phyloP scores from a whole-genome alignment of 2,113 vertebrate species.

The Psephotus haematonotus region DNA sequence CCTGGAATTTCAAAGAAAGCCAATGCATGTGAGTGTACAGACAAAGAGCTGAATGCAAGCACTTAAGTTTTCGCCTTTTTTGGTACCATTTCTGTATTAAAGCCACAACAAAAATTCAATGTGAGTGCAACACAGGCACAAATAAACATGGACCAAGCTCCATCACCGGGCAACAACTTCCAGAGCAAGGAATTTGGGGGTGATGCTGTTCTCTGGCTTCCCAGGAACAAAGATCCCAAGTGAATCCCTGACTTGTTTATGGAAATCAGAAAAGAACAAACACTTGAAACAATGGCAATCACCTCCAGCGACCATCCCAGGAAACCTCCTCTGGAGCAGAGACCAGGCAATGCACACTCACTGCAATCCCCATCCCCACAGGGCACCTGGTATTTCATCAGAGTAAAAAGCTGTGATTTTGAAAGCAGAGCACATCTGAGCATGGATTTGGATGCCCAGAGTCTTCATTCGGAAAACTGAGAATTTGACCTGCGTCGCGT shows the following conservation, averaged over 20 bases:
- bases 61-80: background rate
- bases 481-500: background rate
- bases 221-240: background rate
- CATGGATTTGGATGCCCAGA: background rate
- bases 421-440: background rate
- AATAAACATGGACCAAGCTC: fast-evolving
- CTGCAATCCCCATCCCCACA: background rate
- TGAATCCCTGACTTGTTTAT: background rate
- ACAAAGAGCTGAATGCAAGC: fast-evolving
- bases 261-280: background rate
- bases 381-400: background rate
- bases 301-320: background rate
- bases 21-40: background rate
- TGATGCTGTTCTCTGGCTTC: background rate
- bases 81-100: background rate
- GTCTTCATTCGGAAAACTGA: background rate
- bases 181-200: background rate
- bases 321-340: background rate
- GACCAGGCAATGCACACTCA: fast-evolving
- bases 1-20: background rate
- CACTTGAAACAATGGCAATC: background rate
- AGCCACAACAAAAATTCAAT: background rate
- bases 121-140: background rate
- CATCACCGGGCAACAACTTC: background rate
- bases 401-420: fast-evolving